Conservation (phyloP, 2,113 vertebrate genomes). For the Suricata suricatta region DNA sequence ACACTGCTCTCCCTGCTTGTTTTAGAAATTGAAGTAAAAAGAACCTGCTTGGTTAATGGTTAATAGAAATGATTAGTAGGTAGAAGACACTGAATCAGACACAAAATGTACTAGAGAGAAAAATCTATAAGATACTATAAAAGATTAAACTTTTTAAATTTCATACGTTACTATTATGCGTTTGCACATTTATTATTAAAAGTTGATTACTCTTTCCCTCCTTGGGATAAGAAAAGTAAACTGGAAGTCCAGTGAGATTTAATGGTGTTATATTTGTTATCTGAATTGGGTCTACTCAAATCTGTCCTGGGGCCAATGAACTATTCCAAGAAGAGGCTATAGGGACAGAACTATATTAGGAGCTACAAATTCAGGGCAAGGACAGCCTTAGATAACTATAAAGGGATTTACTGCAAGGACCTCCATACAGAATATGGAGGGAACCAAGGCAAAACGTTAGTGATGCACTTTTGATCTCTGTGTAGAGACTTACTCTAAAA, state of each 20-base stretch:
- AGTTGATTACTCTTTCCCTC: slow-evolving; percentile 73
- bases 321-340: slow-evolving; percentile 29
- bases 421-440: neutral
- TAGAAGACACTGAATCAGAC: slow-evolving; percentile 68
- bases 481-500: slow-evolving; percentile 18
- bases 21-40: slow-evolving; percentile 81
- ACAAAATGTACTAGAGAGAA: slow-evolving; percentile 65
- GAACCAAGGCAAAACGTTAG: neutral
- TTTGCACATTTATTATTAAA: slow-evolving; percentile 80
- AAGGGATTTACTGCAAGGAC: neutral
- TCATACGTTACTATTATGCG: slow-evolving; percentile 41
- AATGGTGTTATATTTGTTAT: slow-evolving; percentile 32
- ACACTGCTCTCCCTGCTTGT: slow-evolving; percentile 41
- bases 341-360: slow-evolving; percentile 38
- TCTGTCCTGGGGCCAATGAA: slow-evolving; percentile 37
- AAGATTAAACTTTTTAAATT: slow-evolving; percentile 71
- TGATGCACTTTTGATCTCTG: neutral
- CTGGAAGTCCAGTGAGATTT: neutral
- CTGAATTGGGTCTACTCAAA: slow-evolving; percentile 12
- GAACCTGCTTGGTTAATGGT: slow-evolving; percentile 76
- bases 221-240: slow-evolving; percentile 46
- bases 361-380: slow-evolving; percentile 49
- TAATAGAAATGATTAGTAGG: slow-evolving; percentile 80
- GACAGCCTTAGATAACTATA: neutral
- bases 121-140: slow-evolving; percentile 40